Evolutionary conservation across 2,113 vertebrate species (phyloP).

Genomic region (Pelmatolapia mariae): DNA sequence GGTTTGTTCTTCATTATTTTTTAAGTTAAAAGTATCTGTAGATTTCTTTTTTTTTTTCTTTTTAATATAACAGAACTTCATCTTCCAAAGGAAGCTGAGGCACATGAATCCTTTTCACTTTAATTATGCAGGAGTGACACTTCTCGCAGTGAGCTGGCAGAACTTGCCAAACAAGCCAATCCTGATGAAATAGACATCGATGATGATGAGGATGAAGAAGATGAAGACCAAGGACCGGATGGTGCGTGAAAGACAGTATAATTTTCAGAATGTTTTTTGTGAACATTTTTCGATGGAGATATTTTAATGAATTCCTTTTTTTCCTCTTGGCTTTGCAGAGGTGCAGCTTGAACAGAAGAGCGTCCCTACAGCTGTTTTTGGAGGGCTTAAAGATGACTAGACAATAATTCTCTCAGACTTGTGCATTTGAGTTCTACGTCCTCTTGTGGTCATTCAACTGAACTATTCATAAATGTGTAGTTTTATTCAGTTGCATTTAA

Average conservation of each 20-base stretch:
- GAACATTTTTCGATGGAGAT: not conserved
- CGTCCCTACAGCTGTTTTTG: slow-evolving; percentile 84
- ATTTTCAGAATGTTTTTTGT: not conserved
- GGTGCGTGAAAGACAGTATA: slow-evolving; percentile 64
- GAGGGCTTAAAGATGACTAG: slow-evolving; percentile 87
- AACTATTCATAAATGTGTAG: not conserved
- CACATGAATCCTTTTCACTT: not conserved
- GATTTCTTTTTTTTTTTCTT: not conserved
- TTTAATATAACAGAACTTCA: not conserved
- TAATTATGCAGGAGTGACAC: slow-evolving; percentile 77
- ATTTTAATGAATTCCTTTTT: not conserved
- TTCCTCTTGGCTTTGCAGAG: slow-evolving; percentile 65
- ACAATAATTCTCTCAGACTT: not conserved
- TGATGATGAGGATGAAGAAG: slow-evolving; percentile 74
- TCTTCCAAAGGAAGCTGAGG: not conserved
- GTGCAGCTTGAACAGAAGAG: slow-evolving; percentile 88
- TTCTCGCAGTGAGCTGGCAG: slow-evolving; percentile 82
- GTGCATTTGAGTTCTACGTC: not conserved
- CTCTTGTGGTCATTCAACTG: not conserved
- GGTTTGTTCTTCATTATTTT: slow-evolving; percentile 61
- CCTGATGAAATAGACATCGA: slow-evolving; percentile 90
- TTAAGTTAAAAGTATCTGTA: not conserved
- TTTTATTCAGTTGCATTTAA: not conserved
- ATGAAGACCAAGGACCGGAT: slow-evolving; percentile 79
- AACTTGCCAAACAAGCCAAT: slow-evolving; percentile 85